Evolutionary conservation across 53 echinoderm and acorn worm genomes (phyloP), one percentile per base, ranked within the genome.

Genomic region (Echinarachnius parma): DNA sequence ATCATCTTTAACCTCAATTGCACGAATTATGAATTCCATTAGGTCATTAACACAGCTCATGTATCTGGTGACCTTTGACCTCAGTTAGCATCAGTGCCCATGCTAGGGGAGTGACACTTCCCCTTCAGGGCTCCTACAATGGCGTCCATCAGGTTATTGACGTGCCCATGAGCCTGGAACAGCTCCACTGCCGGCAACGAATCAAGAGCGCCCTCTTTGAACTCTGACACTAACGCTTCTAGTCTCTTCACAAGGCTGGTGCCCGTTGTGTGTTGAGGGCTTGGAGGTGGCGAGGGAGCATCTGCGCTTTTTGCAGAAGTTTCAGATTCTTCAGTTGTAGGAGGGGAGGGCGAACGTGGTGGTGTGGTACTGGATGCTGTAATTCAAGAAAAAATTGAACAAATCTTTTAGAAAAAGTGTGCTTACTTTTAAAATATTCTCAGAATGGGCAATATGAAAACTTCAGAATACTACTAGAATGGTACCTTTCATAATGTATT

Each of bases 161-260:
- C 87, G 21, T 96, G 91, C 14, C 71, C 81, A 27, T 91, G 91
- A n/a, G 96, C 96, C 48, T 76, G 78, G 77, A 96, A 96, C 20
- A 96, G 64, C 20, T 88, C 81, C 1, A 76, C 70, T 0, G 91
- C 66, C 0, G 96, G 84, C 21, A 96, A 28, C 20, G 75, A 48
- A 3, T 70, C 62, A 31, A 96, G 72, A 15, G 64, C 54, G 18
- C 84, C 91, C 3, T 70, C 72, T 2, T 60, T 57, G 29, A 91
- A 85, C 45, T 86, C 96, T 0, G 79, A 70, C 20, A 77, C 74
- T 0, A 96, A 78, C 0, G 42, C 70, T 28, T 64, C 80, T 2
- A 96, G 78, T 54, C 81, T 58, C 24, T 79, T 83, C 1, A 91
- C 57, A 4, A 96, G 29, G 27, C 53, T n/a, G 10, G 18, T 26